A percentile compares a stretch with the other conserved stretches of the same genome.
Evolutionary conservation across 2,797 vertebrate species (phyloP).

Genomic region (Rhynchotus rufescens): DNA sequence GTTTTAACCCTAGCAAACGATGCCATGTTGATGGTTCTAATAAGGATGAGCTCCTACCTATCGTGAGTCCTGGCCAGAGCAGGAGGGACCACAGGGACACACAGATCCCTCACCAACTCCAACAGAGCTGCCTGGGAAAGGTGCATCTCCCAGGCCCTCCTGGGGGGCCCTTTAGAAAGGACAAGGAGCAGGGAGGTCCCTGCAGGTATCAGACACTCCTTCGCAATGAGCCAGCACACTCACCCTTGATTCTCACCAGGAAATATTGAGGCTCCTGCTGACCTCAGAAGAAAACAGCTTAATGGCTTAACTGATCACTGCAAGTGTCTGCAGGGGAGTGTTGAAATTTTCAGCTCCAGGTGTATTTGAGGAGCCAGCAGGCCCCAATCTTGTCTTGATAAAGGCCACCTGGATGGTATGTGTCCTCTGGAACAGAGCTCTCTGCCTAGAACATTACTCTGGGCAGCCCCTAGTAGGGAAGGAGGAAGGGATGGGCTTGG

Average conservation of each 20-base stretch:
- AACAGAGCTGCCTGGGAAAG: not conserved
- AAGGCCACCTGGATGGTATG: not conserved
- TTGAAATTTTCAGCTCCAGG: not conserved
- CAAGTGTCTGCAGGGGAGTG: fast-evolving
- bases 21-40: not conserved
- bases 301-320: fast-evolving
- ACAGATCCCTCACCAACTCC: not conserved
- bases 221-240: no score
- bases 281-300: fast-evolving
- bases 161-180: not conserved
- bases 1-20: not conserved
- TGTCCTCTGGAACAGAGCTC: not conserved
- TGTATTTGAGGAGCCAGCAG: fast-evolving
- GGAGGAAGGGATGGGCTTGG: not conserved
- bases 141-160: not conserved
- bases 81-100: not conserved
- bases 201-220: no score
- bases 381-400: not conserved
- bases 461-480: fast-evolving
- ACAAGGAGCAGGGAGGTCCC: not conserved
- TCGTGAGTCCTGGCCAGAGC: not conserved
- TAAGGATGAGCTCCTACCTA: not conserved
- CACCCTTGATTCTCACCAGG: not conserved
- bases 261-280: not conserved
- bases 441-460: not conserved